Percentiles rank a stretch among this genome's conserved stretches.
phyloP scores from a whole-genome alignment of 2,888 invertebrate genomes.

The Andrena fulva region DNA sequence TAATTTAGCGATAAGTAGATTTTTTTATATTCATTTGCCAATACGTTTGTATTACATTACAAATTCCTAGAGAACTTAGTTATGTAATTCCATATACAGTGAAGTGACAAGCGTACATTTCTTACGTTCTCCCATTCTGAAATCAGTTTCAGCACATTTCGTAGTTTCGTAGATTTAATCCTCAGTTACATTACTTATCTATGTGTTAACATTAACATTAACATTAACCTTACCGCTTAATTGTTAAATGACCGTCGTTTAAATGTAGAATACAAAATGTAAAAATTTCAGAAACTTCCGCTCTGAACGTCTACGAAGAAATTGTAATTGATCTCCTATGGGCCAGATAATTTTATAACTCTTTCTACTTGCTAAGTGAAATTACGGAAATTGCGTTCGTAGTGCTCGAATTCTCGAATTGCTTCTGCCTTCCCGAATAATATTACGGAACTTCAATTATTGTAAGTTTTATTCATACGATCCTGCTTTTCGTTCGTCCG shows the following conservation, averaged over 20 bases:
- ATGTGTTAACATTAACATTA: slow-evolving; percentile 18
- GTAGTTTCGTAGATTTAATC: slow-evolving; percentile 41
- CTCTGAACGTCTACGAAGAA: slow-evolving; percentile 13
- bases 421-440: not conserved
- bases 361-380: no score
- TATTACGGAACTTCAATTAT: not conserved
- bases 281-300: not conserved
- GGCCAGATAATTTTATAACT: not conserved
- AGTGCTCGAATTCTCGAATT: not conserved
- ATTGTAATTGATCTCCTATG: slow-evolving; percentile 42
- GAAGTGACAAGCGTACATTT: slow-evolving; percentile 55
- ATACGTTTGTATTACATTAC: slow-evolving; percentile 36
- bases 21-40: slow-evolving; percentile 48
- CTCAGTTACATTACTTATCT: slow-evolving; percentile 45
- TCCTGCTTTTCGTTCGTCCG: slow-evolving; percentile 1
- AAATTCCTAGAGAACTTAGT: slow-evolving; percentile 41
- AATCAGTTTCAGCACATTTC: slow-evolving; percentile 23
- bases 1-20: slow-evolving; percentile 54
- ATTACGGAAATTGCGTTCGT: not conserved
- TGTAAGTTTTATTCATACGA: not conserved
- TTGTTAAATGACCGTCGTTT: slow-evolving; percentile 18
- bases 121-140: slow-evolving; percentile 13
- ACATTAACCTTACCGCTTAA: slow-evolving; percentile 26
- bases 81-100: slow-evolving; percentile 52
- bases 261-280: slow-evolving; percentile 27